Evolutionary conservation across 1,140 invertebrate genomes (phyloP), one percentile per base, ranked within the genome.

Genomic region (Drosophila willistoni): DNA sequence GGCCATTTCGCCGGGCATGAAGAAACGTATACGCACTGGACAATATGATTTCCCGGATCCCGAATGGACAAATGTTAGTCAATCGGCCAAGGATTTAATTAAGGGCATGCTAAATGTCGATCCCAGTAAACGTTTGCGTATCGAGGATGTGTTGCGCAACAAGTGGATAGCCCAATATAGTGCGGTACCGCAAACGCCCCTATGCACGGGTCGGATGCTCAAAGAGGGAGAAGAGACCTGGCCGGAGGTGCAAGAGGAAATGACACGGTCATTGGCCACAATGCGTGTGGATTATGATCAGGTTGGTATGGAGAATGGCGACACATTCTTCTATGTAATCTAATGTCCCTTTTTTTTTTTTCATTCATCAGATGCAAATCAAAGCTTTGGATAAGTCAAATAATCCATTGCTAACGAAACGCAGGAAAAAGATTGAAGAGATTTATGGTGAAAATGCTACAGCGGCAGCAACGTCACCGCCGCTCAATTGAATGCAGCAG

Each of bases 1-100:
- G 34, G 97, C 98, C 7, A 99, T 99, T 81, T 99, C 98, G 33
- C 98, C 99, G 0, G 98, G 99, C n/a, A 99, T 99, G 99, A 99
- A 99, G 92, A 98, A 97, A 92, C 94, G 98, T 63, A 99, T 99
- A 84, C 94, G 97, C 69, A 95, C 97, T 56, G 98, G 98, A 5
- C 97, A 99, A 91, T 99, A 99, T 92, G 97, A 98, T 83, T 99
- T 99, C 92, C 98, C 98, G 0, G 95, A 96, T 79, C 97, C 98
- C 0, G 99, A 99, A 93, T 99, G 98, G 98, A 95, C 96, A 64
- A 96, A 97, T 89, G 98, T 99, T 0, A 99, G 98, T 47, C 93
- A 95, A 67, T 97, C 98, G 92, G 98, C 98, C 0, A 99, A 99
- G 93, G 97, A 98, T 92, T 94, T 99, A 42, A 99, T 99, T 71